Evolutionary conservation across 2,888 invertebrate species (phyloP).

Genomic region (Plusia festucae): DNA sequence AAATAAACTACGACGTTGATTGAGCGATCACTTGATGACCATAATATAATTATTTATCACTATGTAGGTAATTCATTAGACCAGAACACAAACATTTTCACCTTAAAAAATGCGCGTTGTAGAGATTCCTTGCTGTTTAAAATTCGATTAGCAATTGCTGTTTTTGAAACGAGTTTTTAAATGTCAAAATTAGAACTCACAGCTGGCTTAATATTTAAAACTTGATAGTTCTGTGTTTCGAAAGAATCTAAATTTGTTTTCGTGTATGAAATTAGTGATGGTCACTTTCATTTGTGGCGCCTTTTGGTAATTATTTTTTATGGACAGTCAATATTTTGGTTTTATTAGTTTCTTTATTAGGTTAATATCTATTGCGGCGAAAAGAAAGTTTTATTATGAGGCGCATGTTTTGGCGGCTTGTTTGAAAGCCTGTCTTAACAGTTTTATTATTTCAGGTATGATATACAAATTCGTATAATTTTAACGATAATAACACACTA

Average conservation of each 20-base stretch:
- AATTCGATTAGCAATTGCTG: too few species aligned
- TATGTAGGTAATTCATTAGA: background rate
- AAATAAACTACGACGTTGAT: slow-evolving; percentile 13
- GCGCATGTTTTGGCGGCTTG: background rate
- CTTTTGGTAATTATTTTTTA: background rate
- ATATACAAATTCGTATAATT: background rate
- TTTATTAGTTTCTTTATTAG: slow-evolving; percentile 2
- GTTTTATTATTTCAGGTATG: too few species aligned
- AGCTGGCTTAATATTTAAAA: background rate
- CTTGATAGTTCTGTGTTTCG: background rate
- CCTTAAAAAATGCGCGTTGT: background rate
- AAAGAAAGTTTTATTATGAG: background rate
- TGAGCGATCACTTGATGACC: slow-evolving; percentile 20
- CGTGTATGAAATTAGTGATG: background rate
- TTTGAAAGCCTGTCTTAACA: too few species aligned
- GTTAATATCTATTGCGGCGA: background rate
- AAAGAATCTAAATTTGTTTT: background rate
- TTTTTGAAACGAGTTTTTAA: too few species aligned
- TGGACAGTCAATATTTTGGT: background rate
- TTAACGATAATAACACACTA: slow-evolving; percentile 8
- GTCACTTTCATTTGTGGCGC: slow-evolving; percentile 1
- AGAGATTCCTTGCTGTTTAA: background rate
- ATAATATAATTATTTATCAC: background rate
- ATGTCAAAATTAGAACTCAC: background rate
- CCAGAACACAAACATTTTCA: background rate